Evolutionary conservation across 2,888 invertebrate species (phyloP), one percentile per base, ranked within the genome.

Genomic region (Atethmia centrago): DNA sequence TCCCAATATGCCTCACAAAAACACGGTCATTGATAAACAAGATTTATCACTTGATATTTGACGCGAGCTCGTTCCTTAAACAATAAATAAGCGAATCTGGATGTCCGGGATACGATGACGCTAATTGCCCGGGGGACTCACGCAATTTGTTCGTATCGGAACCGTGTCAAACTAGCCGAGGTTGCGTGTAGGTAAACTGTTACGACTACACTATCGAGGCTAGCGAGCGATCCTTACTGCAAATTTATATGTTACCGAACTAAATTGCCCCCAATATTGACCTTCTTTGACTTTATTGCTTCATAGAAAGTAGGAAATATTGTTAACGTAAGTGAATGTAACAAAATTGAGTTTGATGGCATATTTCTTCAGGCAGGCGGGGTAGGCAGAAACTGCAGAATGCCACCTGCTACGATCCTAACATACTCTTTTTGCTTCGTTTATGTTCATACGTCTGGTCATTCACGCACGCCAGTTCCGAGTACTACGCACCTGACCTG

Each of bases 31-130:
- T 81, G 82, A 86, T 82, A 88, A 89, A 88, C 86, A 87, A 86
- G 81, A 80, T 88, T 89, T 90, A 90, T 91, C 90, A 85, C 84
- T 81, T 40, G 62, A 69, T 72, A 86, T 84, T 87, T 82, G 84
- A 85, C 83, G 84, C 84, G 84, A 74, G 82, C 85, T 68, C 74
- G 81, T 87, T 88, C 76, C 84, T 84, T 84, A 62, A 84, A 88
- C 89, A 89, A 92, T 93, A 93, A 94, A 93, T 93, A 89, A 91
- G 85, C 71, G 77, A 87, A 89, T 85, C 85, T 88, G 83, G 90
- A 88, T 91, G 91, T 93, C 92, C 90, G 88, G 92, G 90, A 88
- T 88, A 92, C 81, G 61, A 67, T 85, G 90, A 89, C 90, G 87
- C 86, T 89, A 88, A 89, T 87, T 81, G 84, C 90, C 78, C 86